Percentiles rank a stretch among this genome's conserved stretches.
Conservation (phyloP, 2,888 invertebrate species). For the Lumbricus terrestris region DNA sequence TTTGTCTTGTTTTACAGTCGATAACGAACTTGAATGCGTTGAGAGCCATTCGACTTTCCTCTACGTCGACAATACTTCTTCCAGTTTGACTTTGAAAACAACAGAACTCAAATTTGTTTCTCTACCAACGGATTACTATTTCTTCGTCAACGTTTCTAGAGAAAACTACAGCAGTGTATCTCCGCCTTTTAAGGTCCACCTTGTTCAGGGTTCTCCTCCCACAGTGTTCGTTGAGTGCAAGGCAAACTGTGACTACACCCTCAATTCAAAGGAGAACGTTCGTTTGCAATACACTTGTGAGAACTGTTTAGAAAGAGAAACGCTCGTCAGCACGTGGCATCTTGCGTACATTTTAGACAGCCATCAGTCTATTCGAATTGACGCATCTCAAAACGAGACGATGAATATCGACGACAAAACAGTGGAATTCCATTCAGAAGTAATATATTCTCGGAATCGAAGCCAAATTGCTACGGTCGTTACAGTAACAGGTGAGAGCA, state of each 20-base stretch:
- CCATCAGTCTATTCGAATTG: not conserved
- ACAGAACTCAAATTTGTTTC: not conserved
- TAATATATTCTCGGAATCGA: not conserved
- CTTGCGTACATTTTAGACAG: not conserved
- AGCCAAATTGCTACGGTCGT: not conserved
- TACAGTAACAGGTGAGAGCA: not conserved
- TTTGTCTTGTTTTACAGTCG: not conserved
- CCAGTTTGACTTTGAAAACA: not conserved
- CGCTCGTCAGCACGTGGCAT: not conserved
- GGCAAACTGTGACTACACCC: not conserved
- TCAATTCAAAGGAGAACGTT: not conserved
- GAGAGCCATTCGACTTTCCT: not conserved
- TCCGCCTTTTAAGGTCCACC: not conserved
- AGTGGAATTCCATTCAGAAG: not conserved
- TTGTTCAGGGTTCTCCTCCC: not conserved
- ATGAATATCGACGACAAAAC: not conserved
- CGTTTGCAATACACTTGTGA: not conserved
- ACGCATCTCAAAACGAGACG: not conserved
- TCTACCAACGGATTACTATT: not conserved
- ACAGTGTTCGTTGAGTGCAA: not conserved
- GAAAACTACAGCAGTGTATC: not conserved
- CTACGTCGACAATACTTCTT: not conserved
- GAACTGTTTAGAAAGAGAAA: not conserved
- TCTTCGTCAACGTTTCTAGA: not conserved
- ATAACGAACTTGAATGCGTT: not conserved